Evolutionary conservation across 2,888 invertebrate species (phyloP).

Genomic region (Stratiomys singularior): DNA sequence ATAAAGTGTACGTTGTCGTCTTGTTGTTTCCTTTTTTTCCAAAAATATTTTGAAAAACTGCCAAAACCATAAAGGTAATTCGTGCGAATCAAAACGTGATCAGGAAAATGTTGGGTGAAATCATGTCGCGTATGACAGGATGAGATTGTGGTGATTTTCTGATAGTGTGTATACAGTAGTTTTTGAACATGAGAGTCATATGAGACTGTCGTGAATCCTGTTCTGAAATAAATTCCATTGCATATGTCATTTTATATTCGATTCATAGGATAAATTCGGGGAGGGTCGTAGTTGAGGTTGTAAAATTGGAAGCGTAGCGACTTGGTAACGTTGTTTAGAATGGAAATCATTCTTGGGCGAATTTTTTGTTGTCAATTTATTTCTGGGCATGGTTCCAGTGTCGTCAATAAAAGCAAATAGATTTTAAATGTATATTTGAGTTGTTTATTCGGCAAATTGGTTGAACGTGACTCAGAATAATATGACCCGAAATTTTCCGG

Average conservation of each 20-base stretch:
- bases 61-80: constrained; percentile 60
- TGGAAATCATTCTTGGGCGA: not conserved
- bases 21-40: too few species aligned
- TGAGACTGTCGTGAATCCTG: too few species aligned
- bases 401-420: constrained; percentile 24
- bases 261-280: not conserved
- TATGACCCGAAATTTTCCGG: too few species aligned
- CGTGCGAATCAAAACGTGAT: constrained; percentile 65
- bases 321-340: constrained; percentile 13
- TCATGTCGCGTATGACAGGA: not conserved
- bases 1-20: constrained; percentile 32
- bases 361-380: not conserved
- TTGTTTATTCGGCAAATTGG: too few species aligned
- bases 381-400: constrained; percentile 17
- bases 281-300: constrained; percentile 1
- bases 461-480: too few species aligned
- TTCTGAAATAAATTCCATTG: too few species aligned
- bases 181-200: not conserved
- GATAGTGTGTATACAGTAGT: not conserved
- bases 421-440: constrained; percentile 25
- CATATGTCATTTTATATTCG: too few species aligned
- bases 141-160: not conserved
- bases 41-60: constrained; percentile 56
- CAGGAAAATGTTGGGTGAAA: constrained; percentile 57
- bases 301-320: not conserved